Percentiles rank a stretch among this genome's conserved stretches.
Evolutionary conservation across 2,113 vertebrate genomes (phyloP).

Genomic region (Pachyramphus minor): DNA sequence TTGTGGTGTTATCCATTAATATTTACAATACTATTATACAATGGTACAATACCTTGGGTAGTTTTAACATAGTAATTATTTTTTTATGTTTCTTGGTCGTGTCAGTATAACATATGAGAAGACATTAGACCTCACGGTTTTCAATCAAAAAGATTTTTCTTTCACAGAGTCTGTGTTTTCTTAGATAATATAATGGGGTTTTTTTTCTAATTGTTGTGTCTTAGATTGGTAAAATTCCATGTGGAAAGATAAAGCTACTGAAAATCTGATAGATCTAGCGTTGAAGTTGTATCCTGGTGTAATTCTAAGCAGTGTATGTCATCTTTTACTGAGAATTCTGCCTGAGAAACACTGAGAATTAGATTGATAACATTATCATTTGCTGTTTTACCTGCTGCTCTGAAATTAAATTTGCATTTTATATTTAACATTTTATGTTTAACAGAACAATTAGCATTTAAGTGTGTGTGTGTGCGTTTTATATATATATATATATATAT

Average conservation of each 20-base stretch:
- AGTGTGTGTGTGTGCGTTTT: not conserved
- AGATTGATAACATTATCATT: not conserved
- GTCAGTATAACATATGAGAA: not conserved
- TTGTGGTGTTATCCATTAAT: not conserved
- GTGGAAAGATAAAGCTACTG: not conserved
- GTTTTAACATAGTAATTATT: not conserved
- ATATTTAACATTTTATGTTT: not conserved
- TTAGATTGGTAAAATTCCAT: not conserved
- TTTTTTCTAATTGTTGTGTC: not conserved
- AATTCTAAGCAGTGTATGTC: not conserved
- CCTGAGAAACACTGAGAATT: not conserved
- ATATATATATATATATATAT: not conserved
- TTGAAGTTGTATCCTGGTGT: not conserved
- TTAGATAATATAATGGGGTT: fast-evolving
- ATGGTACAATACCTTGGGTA: not conserved
- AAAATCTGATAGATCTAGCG: not conserved
- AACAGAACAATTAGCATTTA: not conserved
- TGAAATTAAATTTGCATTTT: not conserved
- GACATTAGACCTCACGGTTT: not conserved
- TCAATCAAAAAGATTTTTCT: not conserved
- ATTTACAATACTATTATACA: not conserved
- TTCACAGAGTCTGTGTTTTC: not conserved
- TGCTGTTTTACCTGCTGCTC: not conserved
- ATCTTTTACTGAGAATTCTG: not conserved
- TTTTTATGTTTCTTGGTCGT: not conserved